Conservation (phyloP, 2,113 vertebrate genomes). For the Dicerorhinus sumatrensis region DNA sequence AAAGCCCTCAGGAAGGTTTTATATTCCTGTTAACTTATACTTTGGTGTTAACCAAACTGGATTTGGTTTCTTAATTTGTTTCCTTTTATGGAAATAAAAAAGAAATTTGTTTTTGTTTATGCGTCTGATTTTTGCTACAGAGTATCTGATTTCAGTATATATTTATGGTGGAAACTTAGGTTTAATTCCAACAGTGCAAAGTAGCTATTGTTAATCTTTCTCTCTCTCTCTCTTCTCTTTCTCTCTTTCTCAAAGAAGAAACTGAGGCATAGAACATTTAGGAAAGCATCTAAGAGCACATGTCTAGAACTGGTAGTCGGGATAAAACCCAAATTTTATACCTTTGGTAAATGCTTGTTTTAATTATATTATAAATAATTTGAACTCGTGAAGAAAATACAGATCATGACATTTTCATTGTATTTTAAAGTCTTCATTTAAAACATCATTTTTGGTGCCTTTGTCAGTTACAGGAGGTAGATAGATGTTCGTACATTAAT, state of each 20-base stretch:
- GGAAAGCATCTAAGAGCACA: not conserved
- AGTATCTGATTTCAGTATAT: constrained; percentile 15
- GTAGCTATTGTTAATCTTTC: not conserved
- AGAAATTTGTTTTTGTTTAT: not conserved
- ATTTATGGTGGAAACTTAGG: not conserved
- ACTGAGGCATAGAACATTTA: not conserved
- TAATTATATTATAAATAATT: not conserved
- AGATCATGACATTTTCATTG: not conserved
- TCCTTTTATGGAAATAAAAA: constrained; percentile 20
- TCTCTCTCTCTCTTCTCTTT: not conserved
- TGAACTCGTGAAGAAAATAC: not conserved
- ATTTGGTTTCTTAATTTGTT: constrained; percentile 14
- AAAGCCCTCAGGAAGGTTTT: not conserved
- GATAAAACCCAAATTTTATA: not conserved
- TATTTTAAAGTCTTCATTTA: constrained; percentile 28
- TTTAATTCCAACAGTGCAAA: constrained; percentile 12
- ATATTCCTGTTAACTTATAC: not conserved
- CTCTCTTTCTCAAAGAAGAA: not conserved
- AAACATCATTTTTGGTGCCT: not conserved
- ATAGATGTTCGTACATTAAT: not conserved
- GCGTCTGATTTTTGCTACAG: not conserved
- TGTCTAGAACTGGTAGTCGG: not conserved
- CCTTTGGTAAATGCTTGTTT: constrained; percentile 15
- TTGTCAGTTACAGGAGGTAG: constrained; percentile 77
- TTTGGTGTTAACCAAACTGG: not conserved